Evolutionary conservation across 2,113 vertebrate species (phyloP).

Genomic region (Pygoscelis adeliae): DNA sequence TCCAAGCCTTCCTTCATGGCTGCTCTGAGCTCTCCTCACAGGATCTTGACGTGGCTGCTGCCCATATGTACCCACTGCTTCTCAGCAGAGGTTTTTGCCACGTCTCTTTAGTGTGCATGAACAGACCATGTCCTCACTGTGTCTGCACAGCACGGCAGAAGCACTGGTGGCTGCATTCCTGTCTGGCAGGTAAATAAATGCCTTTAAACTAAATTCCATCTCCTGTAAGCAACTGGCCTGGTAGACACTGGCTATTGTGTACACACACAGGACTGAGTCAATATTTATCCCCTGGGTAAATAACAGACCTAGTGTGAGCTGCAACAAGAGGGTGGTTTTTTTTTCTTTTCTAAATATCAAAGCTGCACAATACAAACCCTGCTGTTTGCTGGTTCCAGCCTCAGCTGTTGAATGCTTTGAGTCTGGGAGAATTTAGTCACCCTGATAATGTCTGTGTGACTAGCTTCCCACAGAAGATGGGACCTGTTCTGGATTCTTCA

Average conservation of each 20-base stretch:
- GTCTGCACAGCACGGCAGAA: not conserved
- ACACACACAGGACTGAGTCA: slow-evolving; percentile 38
- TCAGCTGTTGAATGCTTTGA: not conserved
- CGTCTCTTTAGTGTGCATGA: not conserved
- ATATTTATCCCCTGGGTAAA: slow-evolving; percentile 53
- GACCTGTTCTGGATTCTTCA: not conserved
- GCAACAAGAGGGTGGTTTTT: not conserved
- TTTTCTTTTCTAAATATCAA: not conserved
- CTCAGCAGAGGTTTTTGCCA: not conserved
- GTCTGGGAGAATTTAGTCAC: not conserved
- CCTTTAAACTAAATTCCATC: slow-evolving; percentile 18
- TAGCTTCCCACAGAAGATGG: not conserved
- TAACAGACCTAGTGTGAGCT: not conserved
- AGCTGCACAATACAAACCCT: not conserved
- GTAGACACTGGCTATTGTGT: slow-evolving; percentile 45
- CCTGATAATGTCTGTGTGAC: not conserved
- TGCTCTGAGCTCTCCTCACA: not conserved
- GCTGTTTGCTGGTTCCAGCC: slow-evolving; percentile 2
- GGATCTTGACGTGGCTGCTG: not conserved
- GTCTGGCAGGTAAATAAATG: slow-evolving; percentile 49
- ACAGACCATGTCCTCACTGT: not conserved
- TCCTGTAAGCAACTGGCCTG: slow-evolving; percentile 25
- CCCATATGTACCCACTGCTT: not conserved
- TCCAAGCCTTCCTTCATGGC: not conserved
- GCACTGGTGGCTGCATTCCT: not conserved